These are phyloP conservation scores for Drosophila sp. DNA, from an alignment of 1,140 invertebrate species.

Conservation along the genomic window DNA sequence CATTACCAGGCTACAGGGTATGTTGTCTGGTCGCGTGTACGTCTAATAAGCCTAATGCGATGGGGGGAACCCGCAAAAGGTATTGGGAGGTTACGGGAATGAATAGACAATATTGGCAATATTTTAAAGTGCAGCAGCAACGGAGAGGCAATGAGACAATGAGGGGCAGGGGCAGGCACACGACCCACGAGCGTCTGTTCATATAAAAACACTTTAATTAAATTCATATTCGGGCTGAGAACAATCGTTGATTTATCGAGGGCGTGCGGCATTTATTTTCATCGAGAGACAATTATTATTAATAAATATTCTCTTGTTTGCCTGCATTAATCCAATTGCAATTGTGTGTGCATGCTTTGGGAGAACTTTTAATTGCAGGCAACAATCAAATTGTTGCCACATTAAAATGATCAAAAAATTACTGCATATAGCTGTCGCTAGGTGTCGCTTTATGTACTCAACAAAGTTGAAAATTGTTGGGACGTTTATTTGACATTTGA, in stretches of 20 bases:
- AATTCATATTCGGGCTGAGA: conserved; percentile 73
- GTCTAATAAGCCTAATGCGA: conserved; percentile 80
- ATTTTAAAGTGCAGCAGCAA: conserved; percentile 69
- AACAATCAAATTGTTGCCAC: conserved; percentile 1
- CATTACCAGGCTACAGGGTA: conserved; percentile 39
- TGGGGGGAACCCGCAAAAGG: conserved; percentile 26
- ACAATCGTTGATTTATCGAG: conserved; percentile 66
- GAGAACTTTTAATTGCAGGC: conserved; percentile 21
- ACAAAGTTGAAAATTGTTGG: conserved; percentile 49
- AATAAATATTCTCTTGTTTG: conserved; percentile 37
- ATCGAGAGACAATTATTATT: conserved; percentile 48
- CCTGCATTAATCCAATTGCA: conserved; percentile 60
- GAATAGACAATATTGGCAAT: conserved; percentile 78
- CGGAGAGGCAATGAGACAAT: neutral
- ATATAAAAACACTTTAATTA: conserved; percentile 79
- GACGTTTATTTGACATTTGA: conserved; percentile 65
- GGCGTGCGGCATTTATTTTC: conserved; percentile 7
- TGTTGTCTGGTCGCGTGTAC: conserved; percentile 60
- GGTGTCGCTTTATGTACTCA: conserved; percentile 36
- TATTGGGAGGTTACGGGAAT: conserved; percentile 58
- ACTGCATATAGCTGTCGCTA: conserved; percentile 36
- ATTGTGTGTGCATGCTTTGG: neutral
- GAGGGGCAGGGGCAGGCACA: conserved; percentile 38
- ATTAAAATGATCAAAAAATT: conserved; percentile 4
- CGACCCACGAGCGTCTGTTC: conserved; percentile 66